Base-by-base conservation (phyloP, 2,113 vertebrate species). In the Sisor rabdophorus region DNA sequence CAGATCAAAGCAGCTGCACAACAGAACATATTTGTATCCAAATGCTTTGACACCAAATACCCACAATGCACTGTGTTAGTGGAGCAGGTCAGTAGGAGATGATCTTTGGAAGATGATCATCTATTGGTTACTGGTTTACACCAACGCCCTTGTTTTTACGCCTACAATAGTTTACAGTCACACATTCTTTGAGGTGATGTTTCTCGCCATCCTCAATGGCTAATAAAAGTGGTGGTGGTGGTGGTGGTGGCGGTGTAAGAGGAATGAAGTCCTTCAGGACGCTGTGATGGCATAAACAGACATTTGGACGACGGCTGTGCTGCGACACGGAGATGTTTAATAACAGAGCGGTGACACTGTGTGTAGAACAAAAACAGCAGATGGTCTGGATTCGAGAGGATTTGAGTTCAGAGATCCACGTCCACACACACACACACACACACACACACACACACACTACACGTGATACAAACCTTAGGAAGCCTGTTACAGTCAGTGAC, bases 331-430 rank as follows among this genome's bases (percentile, higher is more conserved):
- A 68, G 44, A 68, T 50, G 65, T 68, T 68, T 68, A 48, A 68
- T 68, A 68, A 68, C 44, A 68, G 24, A 50, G 47, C 65, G 50
- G 44, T 50, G 65, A 50, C 65, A 68, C 65, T 50, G 65, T 28
- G 65, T 68, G 44, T 50, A 28, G 44, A 68, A 50, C 65, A 50
- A 68, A 48, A 68, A 68, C 64, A 68, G 64, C 64, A 68, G 64
- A 68, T 68, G 64, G 48, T 68, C 64, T 28, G 64, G 64, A 68
- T 67, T 67, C 48, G 40, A 24, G 22, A 48, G 40, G 64, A 67
- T 68, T 68, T 68, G 64, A 68, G 22, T 36, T 36, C 32, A 36
- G 32, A 36, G 32, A 3, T 36, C 44, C 5, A 19, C 15, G 0
- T 65, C 20, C 6, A 67, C 63, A 67, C 61, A 64, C 40, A 67